These are phyloP conservation scores for Tribolium freemani DNA, from an alignment of 2,888 invertebrate species.

Conservation along the genomic window DNA sequence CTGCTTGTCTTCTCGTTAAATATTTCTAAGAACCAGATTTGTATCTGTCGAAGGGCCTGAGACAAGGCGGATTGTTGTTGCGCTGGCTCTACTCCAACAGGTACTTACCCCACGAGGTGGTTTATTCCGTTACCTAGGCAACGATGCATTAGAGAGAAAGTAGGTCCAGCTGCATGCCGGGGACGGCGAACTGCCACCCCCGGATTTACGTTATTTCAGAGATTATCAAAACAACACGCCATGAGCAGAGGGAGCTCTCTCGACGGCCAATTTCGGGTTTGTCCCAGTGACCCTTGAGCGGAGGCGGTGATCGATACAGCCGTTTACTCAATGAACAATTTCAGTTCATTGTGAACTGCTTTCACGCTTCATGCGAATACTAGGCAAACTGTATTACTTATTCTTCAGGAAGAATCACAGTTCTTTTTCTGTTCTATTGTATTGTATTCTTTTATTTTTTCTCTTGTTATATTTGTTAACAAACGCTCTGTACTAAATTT, in stretches of 20 bases:
- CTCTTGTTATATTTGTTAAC: no score
- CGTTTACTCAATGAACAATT: slow-evolving; percentile 28
- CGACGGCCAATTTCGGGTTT: slow-evolving; percentile 10
- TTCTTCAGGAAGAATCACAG: no score
- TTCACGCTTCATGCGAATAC: not conserved
- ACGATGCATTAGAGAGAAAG: slow-evolving; percentile 52
- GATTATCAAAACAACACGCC: slow-evolving; percentile 15
- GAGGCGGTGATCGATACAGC: slow-evolving; percentile 14
- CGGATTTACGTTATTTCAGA: slow-evolving; percentile 15
- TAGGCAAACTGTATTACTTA: no score
- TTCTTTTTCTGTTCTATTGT: no score
- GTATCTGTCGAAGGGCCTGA: not conserved
- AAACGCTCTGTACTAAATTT: no score
- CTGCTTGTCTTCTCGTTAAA: slow-evolving; percentile 1
- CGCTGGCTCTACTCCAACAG: not conserved
- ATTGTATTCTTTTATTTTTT: no score
- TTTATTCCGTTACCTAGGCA: slow-evolving; percentile 53
- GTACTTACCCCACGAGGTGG: slow-evolving; percentile 48
- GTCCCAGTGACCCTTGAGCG: slow-evolving; percentile 23
- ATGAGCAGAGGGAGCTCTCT: not conserved
- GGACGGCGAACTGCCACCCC: not conserved
- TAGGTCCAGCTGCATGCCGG: slow-evolving; percentile 22
- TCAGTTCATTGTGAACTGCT: slow-evolving; percentile 19
- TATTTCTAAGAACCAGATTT: slow-evolving; percentile 13
- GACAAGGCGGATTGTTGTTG: not conserved